These are phyloP conservation scores for Strigamia transsilvanica DNA, from an alignment of 2,888 invertebrate species.

Conservation along the genomic window DNA sequence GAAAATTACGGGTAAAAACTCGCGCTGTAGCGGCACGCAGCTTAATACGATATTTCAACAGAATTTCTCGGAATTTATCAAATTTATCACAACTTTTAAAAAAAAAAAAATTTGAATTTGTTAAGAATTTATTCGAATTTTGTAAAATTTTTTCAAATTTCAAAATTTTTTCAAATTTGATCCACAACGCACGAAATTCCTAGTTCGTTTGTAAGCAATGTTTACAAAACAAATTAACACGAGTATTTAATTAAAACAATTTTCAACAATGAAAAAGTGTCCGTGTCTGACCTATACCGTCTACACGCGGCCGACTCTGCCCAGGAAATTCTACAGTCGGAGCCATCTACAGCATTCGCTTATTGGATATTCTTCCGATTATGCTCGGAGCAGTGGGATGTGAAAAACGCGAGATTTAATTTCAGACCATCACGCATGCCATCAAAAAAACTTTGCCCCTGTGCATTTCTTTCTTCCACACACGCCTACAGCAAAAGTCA, in stretches of 20 bases:
- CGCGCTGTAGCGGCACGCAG: no score
- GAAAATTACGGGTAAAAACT: no score
- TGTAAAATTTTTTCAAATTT: no score
- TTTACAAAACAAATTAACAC: not conserved
- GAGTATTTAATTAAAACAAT: conserved; percentile 2
- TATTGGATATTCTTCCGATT: conserved; percentile 29
- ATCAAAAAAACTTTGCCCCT: conserved; percentile 33
- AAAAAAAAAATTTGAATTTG: no score
- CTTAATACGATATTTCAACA: no score
- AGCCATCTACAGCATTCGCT: not conserved
- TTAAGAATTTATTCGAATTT: no score
- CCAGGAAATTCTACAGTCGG: conserved; percentile 11
- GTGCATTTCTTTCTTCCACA: not conserved
- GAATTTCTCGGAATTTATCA: no score
- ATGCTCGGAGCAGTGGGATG: conserved; percentile 15
- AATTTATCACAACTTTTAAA: no score
- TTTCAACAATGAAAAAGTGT: not conserved
- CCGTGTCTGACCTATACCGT: not conserved
- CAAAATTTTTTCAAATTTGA: no score
- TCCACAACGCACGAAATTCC: no score
- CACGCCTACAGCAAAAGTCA: not conserved
- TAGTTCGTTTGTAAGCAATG: not conserved
- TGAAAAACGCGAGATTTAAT: conserved; percentile 19
- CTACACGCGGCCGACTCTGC: not conserved
- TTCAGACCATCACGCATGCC: conserved; percentile 35